Base-by-base conservation (phyloP, 2,797 vertebrate genomes). In the Cebuella pygmaea region DNA sequence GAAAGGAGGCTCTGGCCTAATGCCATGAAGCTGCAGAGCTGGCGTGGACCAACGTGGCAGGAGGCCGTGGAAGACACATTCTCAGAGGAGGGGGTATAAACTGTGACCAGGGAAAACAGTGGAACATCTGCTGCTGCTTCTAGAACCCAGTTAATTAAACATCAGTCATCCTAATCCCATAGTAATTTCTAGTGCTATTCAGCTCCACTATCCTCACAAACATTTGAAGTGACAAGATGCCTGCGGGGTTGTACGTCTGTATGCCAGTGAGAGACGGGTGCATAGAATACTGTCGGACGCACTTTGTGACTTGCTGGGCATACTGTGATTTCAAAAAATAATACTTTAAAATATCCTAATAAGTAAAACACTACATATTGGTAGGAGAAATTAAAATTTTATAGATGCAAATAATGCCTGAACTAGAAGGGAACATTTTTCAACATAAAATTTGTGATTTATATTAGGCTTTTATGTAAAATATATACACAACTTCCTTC, bases 201-300 rank as follows among this genome's bases (percentile, higher is more conserved):
- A 30, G 12, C n/a, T 17, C 33, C 26, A 3, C 2, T 10, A 3
- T 26, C 36, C 12, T 94, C 55, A 24, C 24, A 17, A 27, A 20
- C 14, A 33, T 59, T 48, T 13, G 20, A 41, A 50, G 8, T 39
- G 76, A 30, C 0, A 3, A 36, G 30, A 8, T 41, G 15, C 2
- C 30, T 8, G 14, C 52, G 4, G 27, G 19, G 4, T 5, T 14
- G 61, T 2, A 27, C 15, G 10, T 8, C 0, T 27, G 26, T 3
- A 1, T 0, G 4, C 7, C 14, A 9, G 14, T 12, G 46, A 24
- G 39, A 20, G 50, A 70, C 27, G n/a, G 41, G 2, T 17, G 4
- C 14, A 0, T 1, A 10, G 41, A 20, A 50, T 10, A 4, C 10
- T 24, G 48, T 33, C 5, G 4, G 9, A 39, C 0, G 7, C 20